Evolutionary conservation across 2,113 vertebrate species (phyloP), one percentile per base, ranked within the genome.

Genomic region (Stigmatopora nigra): DNA sequence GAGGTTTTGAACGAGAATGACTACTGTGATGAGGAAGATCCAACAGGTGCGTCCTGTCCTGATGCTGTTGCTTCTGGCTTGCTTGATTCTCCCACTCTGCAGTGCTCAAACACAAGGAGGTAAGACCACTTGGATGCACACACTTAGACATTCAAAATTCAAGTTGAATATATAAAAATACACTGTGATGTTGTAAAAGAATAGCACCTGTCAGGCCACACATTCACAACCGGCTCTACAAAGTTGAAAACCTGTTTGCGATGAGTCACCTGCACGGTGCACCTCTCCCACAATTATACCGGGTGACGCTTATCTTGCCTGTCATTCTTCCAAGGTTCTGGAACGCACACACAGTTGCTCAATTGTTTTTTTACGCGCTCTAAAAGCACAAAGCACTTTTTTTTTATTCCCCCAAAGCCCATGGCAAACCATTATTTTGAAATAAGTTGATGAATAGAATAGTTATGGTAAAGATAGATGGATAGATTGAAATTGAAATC

Each of bases 71-170:
- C 72, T 87, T 65, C 72, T 38, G 63, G 82, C 36, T 17, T 41
- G 36, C 58, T 19, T 41, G 1, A 71, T 62, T 11, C 75, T 77
- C n/a, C 77, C 71, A 10, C 55, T 63, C 17, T 78, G 82, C 71
- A 15, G 71, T 59, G 78, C 87, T 13, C 76, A 88, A 73, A 86
- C 86, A 44, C 71, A 78, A 66, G 78, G 55, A 86, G 87, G 88
- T 89, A 69, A 35, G 83, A 48, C 36, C 68, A 61, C 64, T 59
- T 65, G 61, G 61, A 69, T 38, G 51, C 63, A 67, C 55, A 59
- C 65, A 56, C 52, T 22, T 48, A 25, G 16, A 5, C 17, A 52
- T 7, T 31, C 13, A 56, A 7, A 47, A 44, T 19, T 31, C 25
- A 31, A 31, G 25, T 3, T 31, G 25, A 31, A 31, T 31, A 31